Conservation (phyloP, 2,797 vertebrate genomes). For the Eulemur coronatus region DNA sequence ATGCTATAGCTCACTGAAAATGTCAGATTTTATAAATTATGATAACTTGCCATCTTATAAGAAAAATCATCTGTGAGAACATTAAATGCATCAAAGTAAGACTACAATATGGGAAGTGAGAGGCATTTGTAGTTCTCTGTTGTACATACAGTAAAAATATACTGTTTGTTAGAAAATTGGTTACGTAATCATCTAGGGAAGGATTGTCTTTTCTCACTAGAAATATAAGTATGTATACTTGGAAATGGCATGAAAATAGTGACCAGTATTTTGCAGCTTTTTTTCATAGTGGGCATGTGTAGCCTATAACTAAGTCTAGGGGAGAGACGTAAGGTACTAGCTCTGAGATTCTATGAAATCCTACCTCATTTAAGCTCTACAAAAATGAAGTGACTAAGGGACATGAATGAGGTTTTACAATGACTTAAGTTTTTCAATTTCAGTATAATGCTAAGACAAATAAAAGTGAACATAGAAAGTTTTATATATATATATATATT, state of each 20-base stretch:
- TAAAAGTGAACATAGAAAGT: background rate
- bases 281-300: background rate
- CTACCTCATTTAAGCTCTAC: background rate
- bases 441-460: constrained; percentile 12
- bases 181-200: background rate
- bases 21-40: constrained; percentile 29
- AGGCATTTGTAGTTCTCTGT: background rate
- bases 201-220: background rate
- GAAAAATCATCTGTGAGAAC: background rate
- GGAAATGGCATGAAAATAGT: background rate
- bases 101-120: background rate
- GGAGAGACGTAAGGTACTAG: background rate
- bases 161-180: constrained; percentile 14
- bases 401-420: background rate
- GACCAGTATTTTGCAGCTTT: background rate
- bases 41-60: constrained; percentile 1
- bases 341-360: constrained; percentile 2
- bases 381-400: background rate
- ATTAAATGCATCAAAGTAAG: background rate
- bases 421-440: constrained; percentile 17
- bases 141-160: background rate
- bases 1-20: background rate
- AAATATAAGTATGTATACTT: background rate
- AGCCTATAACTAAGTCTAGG: background rate
- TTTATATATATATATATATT: no score